Evolutionary conservation across 2,797 vertebrate species (phyloP).

Genomic region (Phoeniculus purpureus): DNA sequence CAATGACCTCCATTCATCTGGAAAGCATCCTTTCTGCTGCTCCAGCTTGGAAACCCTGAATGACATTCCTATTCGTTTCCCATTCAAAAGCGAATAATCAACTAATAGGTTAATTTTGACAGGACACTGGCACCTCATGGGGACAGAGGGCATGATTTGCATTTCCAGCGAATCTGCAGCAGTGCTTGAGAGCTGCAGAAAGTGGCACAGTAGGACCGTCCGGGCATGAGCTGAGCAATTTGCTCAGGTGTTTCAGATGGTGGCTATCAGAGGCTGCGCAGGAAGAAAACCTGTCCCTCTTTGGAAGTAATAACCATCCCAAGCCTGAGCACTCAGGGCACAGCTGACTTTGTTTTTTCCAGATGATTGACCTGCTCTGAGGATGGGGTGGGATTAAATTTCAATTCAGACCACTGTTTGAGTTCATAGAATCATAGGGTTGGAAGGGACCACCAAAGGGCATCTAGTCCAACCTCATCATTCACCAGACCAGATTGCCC

Average conservation of each 20-base stretch:
- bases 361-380: neutral
- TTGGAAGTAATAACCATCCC: neutral
- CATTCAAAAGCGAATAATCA: conserved; percentile 48
- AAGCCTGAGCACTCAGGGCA: neutral
- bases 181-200: neutral
- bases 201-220: neutral
- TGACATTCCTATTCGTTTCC: conserved; percentile 1
- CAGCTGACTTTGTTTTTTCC: conserved; percentile 3
- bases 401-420: neutral
- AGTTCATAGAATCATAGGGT: neutral
- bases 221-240: neutral
- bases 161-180: neutral
- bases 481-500: no score
- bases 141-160: neutral
- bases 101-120: conserved; percentile 47
- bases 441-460: no score
- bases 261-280: neutral
- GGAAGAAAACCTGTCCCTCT: neutral
- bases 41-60: conserved; percentile 7
- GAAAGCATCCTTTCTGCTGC: conserved; percentile 22
- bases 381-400: neutral
- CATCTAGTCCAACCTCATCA: no score
- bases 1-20: neutral
- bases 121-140: conserved; percentile 34
- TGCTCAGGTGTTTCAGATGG: neutral